These are phyloP conservation scores for Drosophila subobscura DNA, from an alignment of 1,140 invertebrate genomes.

Conservation along the genomic window DNA sequence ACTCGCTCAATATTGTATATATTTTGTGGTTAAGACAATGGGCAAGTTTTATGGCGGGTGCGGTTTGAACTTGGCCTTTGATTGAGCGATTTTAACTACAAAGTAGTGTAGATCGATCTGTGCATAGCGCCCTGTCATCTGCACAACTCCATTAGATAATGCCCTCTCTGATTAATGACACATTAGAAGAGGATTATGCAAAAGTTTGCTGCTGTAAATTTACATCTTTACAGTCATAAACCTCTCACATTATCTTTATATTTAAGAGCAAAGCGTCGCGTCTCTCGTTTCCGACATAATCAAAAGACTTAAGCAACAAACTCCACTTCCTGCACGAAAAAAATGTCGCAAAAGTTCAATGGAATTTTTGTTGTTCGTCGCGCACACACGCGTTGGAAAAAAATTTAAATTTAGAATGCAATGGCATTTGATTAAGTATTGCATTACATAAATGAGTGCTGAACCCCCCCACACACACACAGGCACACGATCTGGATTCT, in stretches of 20 bases:
- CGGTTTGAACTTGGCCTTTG: slow-evolving; percentile 74
- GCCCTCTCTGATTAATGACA: slow-evolving; percentile 24
- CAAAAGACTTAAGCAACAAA: slow-evolving; percentile 77
- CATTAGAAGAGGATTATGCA: slow-evolving; percentile 49
- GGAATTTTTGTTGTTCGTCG: slow-evolving; percentile 38
- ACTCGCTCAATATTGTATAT: slow-evolving; percentile 7
- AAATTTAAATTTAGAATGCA: slow-evolving; percentile 55
- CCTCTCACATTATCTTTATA: slow-evolving; percentile 39
- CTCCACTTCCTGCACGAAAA: slow-evolving; percentile 59
- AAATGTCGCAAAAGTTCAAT: slow-evolving; percentile 53
- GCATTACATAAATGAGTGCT: slow-evolving; percentile 56
- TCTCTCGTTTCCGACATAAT: slow-evolving; percentile 43
- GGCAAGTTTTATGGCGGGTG: slow-evolving; percentile 55
- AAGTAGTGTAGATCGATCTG: slow-evolving; percentile 15
- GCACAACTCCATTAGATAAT: slow-evolving; percentile 35
- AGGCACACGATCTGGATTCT: slow-evolving; percentile 3
- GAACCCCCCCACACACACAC: slow-evolving; percentile 11
- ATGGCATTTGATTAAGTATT: slow-evolving; percentile 52
- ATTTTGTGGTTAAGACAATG: slow-evolving; percentile 53
- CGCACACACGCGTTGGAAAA: slow-evolving; percentile 43
- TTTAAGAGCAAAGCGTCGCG: slow-evolving; percentile 6
- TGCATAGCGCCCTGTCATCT: slow-evolving; percentile 34
- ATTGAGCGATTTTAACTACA: slow-evolving; percentile 52
- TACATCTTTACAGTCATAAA: slow-evolving; percentile 46
- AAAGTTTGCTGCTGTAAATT: slow-evolving; percentile 22